Base-by-base conservation (phyloP, 30 jellyfish, hydroid and myxozoan genomes). In the Pelagia noctiluca region DNA sequence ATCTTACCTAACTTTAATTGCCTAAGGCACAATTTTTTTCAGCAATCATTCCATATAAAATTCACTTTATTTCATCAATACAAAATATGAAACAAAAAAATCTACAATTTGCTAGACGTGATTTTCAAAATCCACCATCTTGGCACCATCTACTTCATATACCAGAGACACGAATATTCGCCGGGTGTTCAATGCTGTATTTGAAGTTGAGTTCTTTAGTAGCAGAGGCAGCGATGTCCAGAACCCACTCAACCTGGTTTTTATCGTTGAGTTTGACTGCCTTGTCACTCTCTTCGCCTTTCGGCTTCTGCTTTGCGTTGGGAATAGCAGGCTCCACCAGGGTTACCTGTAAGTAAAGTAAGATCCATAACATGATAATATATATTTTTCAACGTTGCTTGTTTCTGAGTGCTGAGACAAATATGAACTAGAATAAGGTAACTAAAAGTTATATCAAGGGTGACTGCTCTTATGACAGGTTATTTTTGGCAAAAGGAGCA, bases 151-250 rank as follows among this genome's bases (percentile, higher is more conserved):
- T n/a, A n/a, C n/a, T n/a, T n/a, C n/a, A n/a, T 29, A 78, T n/a
- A 13, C 89, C 89, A 11, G 49, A 23, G 1, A 85, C 49, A 1
- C 12, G 36, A 13, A 70, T 31, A 46, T 72, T 75, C 31, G 48
- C 85, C 50, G 96, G 96, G 60, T 85, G 90, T 21, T 85, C 96
- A 12, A 85, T 68, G 50, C 46, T 75, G 69, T 85, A 85, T 32
- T 70, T 76, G 77, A 85, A 75, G 62, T 75, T 49, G 32, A 85
- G 13, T 1, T n/a, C 83, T 22, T 85, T 64, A 8, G 96, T 85
- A 24, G 75, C 84, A 18, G 84, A 35, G 2, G 96, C 48, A 26
- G 96, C 80, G 31, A 85, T 76, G 10, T 85, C 86, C 1, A 52
- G 62, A 0, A 37, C 32, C 97, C 97, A 88, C 57, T 88, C 97